Percentiles rank a stretch among this genome's conserved stretches.
Evolutionary conservation across 1,140 invertebrate genomes (phyloP).

Genomic region (Campoletis sonorensis): DNA sequence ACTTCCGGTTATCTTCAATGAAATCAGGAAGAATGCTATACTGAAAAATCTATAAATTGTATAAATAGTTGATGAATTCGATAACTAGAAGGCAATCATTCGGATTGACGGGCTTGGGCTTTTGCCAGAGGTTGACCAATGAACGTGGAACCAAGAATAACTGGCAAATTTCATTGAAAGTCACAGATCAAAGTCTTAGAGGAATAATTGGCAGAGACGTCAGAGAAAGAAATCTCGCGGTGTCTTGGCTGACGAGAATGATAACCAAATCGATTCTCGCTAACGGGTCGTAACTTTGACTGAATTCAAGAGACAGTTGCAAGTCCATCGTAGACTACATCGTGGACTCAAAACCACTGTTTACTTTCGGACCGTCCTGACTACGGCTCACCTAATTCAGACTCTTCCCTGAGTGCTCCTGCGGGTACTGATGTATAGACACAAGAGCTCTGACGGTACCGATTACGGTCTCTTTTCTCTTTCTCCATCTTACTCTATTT

Average conservation of each 20-base stretch:
- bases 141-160: background rate
- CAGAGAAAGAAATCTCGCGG: background rate
- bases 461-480: constrained; percentile 13
- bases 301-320: background rate
- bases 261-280: background rate
- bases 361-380: constrained; percentile 21
- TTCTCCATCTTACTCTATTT: background rate
- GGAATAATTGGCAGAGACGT: background rate
- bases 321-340: background rate
- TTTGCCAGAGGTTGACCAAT: too few species aligned
- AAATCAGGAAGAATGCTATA: too few species aligned
- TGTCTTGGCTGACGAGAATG: background rate
- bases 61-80: too few species aligned
- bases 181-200: background rate
- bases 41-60: too few species aligned
- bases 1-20: too few species aligned
- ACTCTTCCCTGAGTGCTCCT: background rate
- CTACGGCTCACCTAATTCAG: constrained; percentile 22
- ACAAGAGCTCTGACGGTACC: constrained; percentile 20
- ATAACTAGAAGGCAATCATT: too few species aligned
- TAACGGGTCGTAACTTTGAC: constrained; percentile 14
- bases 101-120: too few species aligned
- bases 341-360: constrained; percentile 4
- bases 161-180: background rate
- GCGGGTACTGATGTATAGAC: constrained; percentile 24